Conservation (phyloP, 2,797 vertebrate species). For the Nyctalus aviator region DNA sequence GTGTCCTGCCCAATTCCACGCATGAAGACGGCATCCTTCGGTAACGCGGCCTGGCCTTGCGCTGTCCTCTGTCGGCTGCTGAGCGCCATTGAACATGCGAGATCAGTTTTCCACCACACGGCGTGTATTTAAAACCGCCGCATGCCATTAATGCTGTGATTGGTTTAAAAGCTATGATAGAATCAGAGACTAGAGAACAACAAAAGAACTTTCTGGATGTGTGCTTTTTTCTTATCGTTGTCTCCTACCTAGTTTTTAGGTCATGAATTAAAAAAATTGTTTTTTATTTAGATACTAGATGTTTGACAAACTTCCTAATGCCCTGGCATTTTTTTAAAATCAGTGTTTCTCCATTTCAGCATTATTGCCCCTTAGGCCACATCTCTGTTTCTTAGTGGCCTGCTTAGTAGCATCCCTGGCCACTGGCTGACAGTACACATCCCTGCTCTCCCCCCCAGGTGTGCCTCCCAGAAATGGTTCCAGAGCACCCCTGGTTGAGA, state of each 20-base stretch:
- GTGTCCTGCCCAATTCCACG: slow-evolving; percentile 94
- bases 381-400: background rate
- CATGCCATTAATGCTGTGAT: background rate
- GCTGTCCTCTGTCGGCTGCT: background rate
- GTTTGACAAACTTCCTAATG: background rate
- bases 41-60: slow-evolving; percentile 85
- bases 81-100: background rate
- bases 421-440: background rate
- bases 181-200: background rate
- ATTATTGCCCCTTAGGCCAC: background rate
- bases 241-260: slow-evolving; percentile 28
- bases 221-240: background rate
- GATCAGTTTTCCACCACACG: background rate
- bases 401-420: background rate
- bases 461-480: background rate
- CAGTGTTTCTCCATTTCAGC: background rate
- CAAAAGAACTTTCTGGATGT: background rate
- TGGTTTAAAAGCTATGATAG: background rate
- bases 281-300: background rate
- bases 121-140: background rate
- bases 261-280: background rate
- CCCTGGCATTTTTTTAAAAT: background rate
- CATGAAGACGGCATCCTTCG: slow-evolving; percentile 97
- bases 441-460: accelerated
- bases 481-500: background rate